phyloP scores from a whole-genome alignment of 2,888 invertebrate genomes.

The Parnassius mnemosyne region DNA sequence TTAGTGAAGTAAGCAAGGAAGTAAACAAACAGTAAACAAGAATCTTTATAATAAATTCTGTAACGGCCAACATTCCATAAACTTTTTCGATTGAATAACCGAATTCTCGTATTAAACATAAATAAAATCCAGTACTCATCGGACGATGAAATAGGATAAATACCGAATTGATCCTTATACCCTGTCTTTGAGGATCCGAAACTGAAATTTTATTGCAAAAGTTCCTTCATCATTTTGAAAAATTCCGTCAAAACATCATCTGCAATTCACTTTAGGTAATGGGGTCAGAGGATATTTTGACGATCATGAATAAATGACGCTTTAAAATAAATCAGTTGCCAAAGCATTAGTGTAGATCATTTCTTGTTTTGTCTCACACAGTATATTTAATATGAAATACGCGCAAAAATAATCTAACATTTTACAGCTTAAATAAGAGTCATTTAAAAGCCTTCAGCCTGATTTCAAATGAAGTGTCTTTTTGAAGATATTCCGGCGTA shows the following conservation, averaged over 20 bases:
- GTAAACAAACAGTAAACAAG: conserved; percentile 19
- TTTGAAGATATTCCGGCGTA: too few relatives aligned
- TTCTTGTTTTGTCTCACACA: not conserved
- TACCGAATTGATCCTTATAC: conserved; percentile 1
- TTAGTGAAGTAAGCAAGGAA: not conserved
- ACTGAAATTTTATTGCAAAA: conserved; percentile 3
- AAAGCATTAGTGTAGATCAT: not conserved
- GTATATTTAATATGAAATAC: too few relatives aligned
- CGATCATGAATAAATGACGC: conserved; percentile 23
- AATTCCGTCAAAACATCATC: conserved; percentile 12
- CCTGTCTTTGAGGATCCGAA: not conserved
- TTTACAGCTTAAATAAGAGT: too few relatives aligned
- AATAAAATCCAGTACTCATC: conserved; percentile 19
- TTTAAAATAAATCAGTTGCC: conserved; percentile 17
- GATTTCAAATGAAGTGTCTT: too few relatives aligned
- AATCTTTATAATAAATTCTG: conserved; percentile 10
- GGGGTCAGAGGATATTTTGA: conserved; percentile 9
- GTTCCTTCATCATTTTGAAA: not conserved
- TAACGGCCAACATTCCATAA: conserved; percentile 18
- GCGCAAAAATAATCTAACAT: too few relatives aligned
- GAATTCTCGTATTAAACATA: conserved; percentile 21
- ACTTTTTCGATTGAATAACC: conserved; percentile 16
- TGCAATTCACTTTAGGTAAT: conserved; percentile 20
- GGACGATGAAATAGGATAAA: conserved; percentile 3
- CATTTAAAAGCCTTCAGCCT: too few relatives aligned